Evolutionary conservation across 2,888 invertebrate genomes (phyloP), one percentile per base, ranked within the genome.

Genomic region (Pollenia angustigena): DNA sequence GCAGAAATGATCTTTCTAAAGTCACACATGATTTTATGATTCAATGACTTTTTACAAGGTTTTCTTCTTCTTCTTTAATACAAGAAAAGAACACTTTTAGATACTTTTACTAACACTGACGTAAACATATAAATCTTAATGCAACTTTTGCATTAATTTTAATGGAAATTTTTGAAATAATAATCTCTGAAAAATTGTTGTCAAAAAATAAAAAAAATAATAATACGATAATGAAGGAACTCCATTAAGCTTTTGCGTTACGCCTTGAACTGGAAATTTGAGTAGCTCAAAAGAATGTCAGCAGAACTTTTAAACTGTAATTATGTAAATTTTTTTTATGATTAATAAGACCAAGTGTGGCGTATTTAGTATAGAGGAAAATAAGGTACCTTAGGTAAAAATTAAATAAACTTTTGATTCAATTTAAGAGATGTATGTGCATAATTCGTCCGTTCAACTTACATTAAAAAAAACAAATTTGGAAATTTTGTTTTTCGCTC

Each of bases 21-120:
- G 76, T 83, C 76, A 71, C 62, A 71, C 23, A 83, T 76, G 69
- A 83, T 71, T 69, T 78, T 83, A 78, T 76, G 82, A 83, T 54
- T 71, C 69, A 78, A 78, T 76, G 62, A 78, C 48, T 83, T 69
- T 56, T 54, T 78, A 71, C 69, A 62, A 56, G 54, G 40, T 44
- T 71, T 40, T 56, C 23, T 4, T 14, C 23, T 50, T 6, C 23
- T n/a, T n/a, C n/a, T n/a, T n/a, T n/a, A n/a, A n/a, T n/a, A n/a
- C n/a, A n/a, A n/a, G n/a, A n/a, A n/a, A n/a, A n/a, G n/a, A n/a
- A n/a, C n/a, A n/a, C 12, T 32, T 32, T 4, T 32, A 48, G 16
- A 60, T 56, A 50, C 9, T 76, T 46, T 44, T 32, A 32, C 23
- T 16, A 12, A 32, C 10, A 9, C n/a, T 12, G 16, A n/a, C 48